Conservation (phyloP, 2,113 vertebrate genomes). For the Eidolon helvum region DNA sequence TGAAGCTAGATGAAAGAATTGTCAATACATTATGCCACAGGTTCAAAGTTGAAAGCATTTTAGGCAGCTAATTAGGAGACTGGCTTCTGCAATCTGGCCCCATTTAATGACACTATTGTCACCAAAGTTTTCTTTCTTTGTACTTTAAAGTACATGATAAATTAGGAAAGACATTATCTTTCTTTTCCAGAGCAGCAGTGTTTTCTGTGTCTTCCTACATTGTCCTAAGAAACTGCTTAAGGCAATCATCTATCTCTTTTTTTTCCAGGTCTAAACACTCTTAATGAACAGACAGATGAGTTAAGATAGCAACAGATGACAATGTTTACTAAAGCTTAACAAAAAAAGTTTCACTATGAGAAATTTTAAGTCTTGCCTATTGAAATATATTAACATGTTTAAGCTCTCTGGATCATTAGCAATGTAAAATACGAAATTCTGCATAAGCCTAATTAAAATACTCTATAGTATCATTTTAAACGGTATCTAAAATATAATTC, state of each 20-base stretch:
- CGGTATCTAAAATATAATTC: constrained; percentile 20
- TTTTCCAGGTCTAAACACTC: background rate
- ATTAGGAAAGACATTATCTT: background rate
- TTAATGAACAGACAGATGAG: background rate
- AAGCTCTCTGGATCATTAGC: background rate
- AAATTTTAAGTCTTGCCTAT: background rate
- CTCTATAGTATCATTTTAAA: constrained; percentile 26
- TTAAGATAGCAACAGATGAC: background rate
- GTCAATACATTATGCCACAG: background rate
- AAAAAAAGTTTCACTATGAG: background rate
- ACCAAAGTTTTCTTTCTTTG: background rate
- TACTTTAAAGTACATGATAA: background rate
- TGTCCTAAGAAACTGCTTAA: background rate
- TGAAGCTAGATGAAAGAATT: background rate
- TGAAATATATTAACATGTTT: background rate
- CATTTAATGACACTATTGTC: background rate
- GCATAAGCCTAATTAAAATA: background rate
- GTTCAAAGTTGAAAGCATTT: background rate
- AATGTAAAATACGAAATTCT: constrained; percentile 24
- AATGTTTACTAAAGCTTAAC: background rate
- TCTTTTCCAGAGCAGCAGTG: background rate
- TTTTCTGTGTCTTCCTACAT: background rate
- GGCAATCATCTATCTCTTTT: background rate
- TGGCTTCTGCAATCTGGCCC: background rate
- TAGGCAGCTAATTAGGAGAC: background rate